These are phyloP conservation scores for Folsomia manolachei DNA, from an alignment of 2,888 invertebrate species.

Conservation along the genomic window DNA sequence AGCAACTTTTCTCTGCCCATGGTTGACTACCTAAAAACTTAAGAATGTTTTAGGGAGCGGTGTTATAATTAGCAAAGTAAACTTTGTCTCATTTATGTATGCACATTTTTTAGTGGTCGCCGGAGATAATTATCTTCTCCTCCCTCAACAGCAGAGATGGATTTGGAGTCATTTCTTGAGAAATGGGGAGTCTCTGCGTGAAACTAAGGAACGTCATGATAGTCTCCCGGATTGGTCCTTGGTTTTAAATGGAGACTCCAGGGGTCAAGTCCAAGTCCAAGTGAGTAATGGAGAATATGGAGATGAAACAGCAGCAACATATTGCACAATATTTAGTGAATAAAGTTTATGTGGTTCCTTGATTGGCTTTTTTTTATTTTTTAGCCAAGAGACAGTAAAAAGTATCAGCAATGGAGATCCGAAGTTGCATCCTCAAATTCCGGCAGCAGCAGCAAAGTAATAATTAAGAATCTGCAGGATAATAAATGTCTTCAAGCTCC, in stretches of 20 bases:
- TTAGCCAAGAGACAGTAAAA: slow-evolving; percentile 27
- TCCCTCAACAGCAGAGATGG: slow-evolving; percentile 40
- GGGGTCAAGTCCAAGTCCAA: slow-evolving; percentile 32
- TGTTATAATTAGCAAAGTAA: slow-evolving; percentile 6
- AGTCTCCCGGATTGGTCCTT: slow-evolving; percentile 38
- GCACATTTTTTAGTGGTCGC: slow-evolving; percentile 33
- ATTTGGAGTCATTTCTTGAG: slow-evolving; percentile 37
- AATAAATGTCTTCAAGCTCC: slow-evolving; percentile 34
- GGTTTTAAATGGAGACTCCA: slow-evolving; percentile 29
- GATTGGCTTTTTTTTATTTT: not conserved
- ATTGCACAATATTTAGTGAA: not conserved
- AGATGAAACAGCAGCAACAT: too few relatives aligned
- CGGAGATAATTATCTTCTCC: slow-evolving; percentile 33
- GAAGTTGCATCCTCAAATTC: slow-evolving; percentile 18
- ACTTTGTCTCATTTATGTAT: not conserved
- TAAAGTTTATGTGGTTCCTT: not conserved
- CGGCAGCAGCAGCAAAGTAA: slow-evolving; percentile 9
- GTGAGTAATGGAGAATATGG: too few relatives aligned
- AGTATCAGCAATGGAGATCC: slow-evolving; percentile 31
- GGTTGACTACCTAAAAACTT: too few relatives aligned
- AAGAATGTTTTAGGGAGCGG: too few relatives aligned
- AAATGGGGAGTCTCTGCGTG: slow-evolving; percentile 26
- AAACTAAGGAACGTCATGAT: slow-evolving; percentile 33
- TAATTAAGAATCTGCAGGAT: slow-evolving; percentile 28
- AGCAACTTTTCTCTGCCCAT: too few relatives aligned